Percentiles rank a stretch among this genome's conserved stretches.
These are phyloP conservation scores for Muntiacus reevesi DNA, from an alignment of 2,113 vertebrate species.

Conservation along the genomic window DNA sequence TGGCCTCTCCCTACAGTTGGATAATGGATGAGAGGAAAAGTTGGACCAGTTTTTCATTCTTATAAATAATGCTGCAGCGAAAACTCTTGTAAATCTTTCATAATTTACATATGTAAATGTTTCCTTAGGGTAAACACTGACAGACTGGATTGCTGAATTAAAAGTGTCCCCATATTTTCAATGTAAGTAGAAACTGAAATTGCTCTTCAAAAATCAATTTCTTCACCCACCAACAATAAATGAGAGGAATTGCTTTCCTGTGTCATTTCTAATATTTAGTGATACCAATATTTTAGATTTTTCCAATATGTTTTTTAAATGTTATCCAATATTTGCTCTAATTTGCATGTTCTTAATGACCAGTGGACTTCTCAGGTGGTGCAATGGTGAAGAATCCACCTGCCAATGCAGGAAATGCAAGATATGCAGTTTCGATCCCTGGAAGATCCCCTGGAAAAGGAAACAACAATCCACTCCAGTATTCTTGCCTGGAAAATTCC, in stretches of 20 bases:
- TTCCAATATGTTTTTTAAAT: not conserved
- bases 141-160: not conserved
- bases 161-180: slow-evolving; percentile 4
- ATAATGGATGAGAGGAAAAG: not conserved
- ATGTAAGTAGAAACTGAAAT: slow-evolving; percentile 3
- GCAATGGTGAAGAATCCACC: not conserved
- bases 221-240: not conserved
- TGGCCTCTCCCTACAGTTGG: accelerated
- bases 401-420: not conserved
- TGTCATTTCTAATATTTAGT: not conserved
- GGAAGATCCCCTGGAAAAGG: not conserved
- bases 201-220: not conserved
- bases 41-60: not conserved
- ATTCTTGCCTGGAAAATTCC: not conserved
- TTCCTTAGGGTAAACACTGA: slow-evolving; percentile 19
- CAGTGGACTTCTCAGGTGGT: not conserved
- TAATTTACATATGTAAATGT: slow-evolving; percentile 19
- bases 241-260: not conserved
- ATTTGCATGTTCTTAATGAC: not conserved
- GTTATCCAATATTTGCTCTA: not conserved
- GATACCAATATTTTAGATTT: not conserved
- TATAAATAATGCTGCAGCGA: not conserved
- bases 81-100: slow-evolving; percentile 12
- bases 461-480: not conserved
- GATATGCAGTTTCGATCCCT: not conserved